Base-by-base conservation (phyloP, 2,113 vertebrate genomes). In the Isichthys henryi region DNA sequence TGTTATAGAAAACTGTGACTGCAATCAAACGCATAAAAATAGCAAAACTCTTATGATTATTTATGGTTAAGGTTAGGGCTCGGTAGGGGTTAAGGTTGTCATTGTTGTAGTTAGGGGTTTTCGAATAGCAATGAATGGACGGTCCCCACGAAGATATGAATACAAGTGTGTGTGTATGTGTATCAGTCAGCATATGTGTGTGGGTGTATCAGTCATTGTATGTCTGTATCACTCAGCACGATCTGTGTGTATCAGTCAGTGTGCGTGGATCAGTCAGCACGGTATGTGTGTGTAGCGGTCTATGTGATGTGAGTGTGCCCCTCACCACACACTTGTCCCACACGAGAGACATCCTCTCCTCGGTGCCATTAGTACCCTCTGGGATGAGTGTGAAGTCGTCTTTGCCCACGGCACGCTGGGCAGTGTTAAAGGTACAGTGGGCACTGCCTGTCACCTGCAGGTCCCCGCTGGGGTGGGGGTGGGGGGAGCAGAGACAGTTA, bases 281-380 rank as follows among this genome's bases (percentile, higher is more conserved):
- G 27, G 23, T 52, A 19, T 88, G 27, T 80, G 90, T 85, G 87
- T 86, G 43, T 87, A 21, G 10, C 27, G 15, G 49, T 80, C 17
- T 90, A 31, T 10, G 19, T 50, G 31, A 66, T 27, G n/a, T 66
- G 8, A 66, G 58, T 46, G 39, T 89, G 58, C 58, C 58, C 95
- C 98, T 10, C 93, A 99, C 98, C 97, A 99, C 98, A 92, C 98
- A 99, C 93, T 99, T 98, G 90, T 99, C 98, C 98, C 98, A 99
- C 94, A 99, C 97, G 94, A 99, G 95, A 2, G 98, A 97, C 98
- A 99, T 97, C 91, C 98, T 96, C 93, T 99, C 98, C 91, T 99
- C 98, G 0, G 98, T 96, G 90, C 98, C 98, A 0, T 98, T 99
- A 94, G 98, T 98, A 21, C 98, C 98, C 92, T 99, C 98, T 0